Evolutionary conservation across 2,113 vertebrate species (phyloP).

Genomic region (Oncorhynchus mykiss): DNA sequence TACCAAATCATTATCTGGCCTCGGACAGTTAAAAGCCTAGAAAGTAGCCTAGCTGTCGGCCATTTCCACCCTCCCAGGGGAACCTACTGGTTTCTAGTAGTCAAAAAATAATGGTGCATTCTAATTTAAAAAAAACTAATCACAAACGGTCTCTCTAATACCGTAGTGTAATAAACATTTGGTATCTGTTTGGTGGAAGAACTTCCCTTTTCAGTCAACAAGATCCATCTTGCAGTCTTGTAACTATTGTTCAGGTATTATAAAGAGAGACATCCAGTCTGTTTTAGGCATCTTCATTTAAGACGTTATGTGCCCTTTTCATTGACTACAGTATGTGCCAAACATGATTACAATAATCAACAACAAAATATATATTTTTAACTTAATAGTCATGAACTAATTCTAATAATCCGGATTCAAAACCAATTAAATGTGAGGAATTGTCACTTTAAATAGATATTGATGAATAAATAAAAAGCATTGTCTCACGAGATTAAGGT

Average conservation of each 20-base stretch:
- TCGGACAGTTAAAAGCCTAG: not conserved
- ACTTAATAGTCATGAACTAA: not conserved
- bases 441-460: slow-evolving; percentile 1
- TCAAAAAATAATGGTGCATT: not conserved
- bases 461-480: slow-evolving; percentile 13
- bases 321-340: not conserved
- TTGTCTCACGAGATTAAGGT: not conserved
- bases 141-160: not conserved
- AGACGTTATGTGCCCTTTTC: not conserved
- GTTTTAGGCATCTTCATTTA: not conserved
- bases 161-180: not conserved
- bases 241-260: not conserved
- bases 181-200: not conserved
- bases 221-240: not conserved
- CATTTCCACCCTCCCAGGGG: not conserved
- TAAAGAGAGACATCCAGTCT: not conserved
- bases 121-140: not conserved
- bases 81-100: not conserved
- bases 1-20: not conserved
- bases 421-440: not conserved
- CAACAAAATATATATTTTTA: not conserved
- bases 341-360: not conserved
- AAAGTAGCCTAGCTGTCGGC: not conserved
- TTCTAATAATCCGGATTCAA: not conserved
- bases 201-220: slow-evolving; percentile 1